These are phyloP conservation scores for Agrotis segetum DNA, from an alignment of 2,888 invertebrate species.

Conservation along the genomic window DNA sequence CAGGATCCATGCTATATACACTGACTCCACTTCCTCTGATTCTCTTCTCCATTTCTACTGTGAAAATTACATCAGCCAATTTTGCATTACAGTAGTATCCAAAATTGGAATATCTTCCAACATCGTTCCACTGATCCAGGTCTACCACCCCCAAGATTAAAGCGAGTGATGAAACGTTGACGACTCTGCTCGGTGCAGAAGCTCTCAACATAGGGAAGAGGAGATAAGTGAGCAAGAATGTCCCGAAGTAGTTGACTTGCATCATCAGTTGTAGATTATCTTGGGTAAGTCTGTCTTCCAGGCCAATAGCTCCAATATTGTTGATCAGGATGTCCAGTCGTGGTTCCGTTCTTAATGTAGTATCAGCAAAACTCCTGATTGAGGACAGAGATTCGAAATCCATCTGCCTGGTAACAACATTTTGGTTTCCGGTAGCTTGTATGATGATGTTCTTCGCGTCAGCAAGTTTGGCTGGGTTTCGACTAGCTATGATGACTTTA, in stretches of 20 bases:
- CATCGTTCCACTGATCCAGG: conserved; percentile 93
- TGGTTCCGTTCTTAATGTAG: conserved; percentile 85
- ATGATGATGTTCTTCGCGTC: conserved; percentile 72
- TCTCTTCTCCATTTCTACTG: conserved; percentile 89
- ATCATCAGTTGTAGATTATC: conserved; percentile 92
- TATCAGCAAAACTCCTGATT: conserved; percentile 90
- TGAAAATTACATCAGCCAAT: conserved; percentile 76
- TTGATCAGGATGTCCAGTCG: conserved; percentile 86
- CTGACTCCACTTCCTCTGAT: conserved; percentile 91
- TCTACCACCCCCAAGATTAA: conserved; percentile 93
- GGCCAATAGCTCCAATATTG: conserved; percentile 88
- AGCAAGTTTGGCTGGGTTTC: conserved; percentile 78
- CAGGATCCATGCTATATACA: conserved; percentile 96
- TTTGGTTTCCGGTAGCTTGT: conserved; percentile 68
- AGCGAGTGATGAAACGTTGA: conserved; percentile 87
- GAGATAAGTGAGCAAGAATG: conserved; percentile 80
- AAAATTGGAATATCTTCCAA: conserved; percentile 91
- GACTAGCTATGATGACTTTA: conserved; percentile 90
- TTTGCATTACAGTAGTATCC: conserved; percentile 90
- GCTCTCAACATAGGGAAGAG: conserved; percentile 76
- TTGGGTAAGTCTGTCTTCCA: conserved; percentile 86
- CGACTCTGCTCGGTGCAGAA: conserved; percentile 80
- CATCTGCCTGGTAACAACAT: conserved; percentile 79
- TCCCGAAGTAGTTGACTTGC: conserved; percentile 89
- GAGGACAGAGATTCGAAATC: conserved; percentile 89